Conservation (phyloP, 1,140 invertebrate species). For the Latrodectus geometricus region DNA sequence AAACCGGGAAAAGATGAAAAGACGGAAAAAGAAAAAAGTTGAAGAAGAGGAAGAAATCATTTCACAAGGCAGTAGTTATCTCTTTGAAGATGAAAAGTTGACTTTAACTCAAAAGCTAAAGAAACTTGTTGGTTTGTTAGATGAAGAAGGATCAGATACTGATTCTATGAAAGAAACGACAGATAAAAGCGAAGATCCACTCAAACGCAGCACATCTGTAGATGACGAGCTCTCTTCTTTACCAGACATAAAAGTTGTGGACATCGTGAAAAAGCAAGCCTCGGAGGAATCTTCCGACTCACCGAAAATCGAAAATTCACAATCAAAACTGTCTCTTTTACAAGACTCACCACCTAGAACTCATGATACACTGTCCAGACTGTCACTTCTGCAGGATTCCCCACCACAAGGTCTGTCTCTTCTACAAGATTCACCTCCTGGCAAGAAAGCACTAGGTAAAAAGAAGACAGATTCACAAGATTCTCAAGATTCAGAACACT, state of each 20-base stretch:
- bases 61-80: conserved; percentile 33
- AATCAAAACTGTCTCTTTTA: conserved; percentile 37
- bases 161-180: conserved; percentile 46
- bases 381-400: conserved; percentile 34
- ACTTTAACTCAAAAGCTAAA: conserved; percentile 39
- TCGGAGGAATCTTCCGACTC: conserved; percentile 51
- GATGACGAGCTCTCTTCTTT: conserved; percentile 32
- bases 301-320: conserved; percentile 18
- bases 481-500: conserved; percentile 42
- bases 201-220: conserved; percentile 20
- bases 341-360: conserved; percentile 39
- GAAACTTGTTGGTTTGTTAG: conserved; percentile 24
- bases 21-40: conserved; percentile 43
- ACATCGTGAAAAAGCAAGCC: neutral
- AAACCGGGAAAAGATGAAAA: conserved; percentile 43
- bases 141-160: conserved; percentile 22
- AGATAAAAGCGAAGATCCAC: conserved; percentile 41
- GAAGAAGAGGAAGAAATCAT: conserved; percentile 40
- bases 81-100: conserved; percentile 47
- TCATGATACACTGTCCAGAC: conserved; percentile 39
- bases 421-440: conserved; percentile 27
- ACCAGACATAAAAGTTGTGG: conserved; percentile 28
- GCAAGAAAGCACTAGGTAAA: neutral
- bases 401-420: conserved; percentile 20
- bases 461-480: conserved; percentile 34